phyloP scores from a whole-genome alignment of 2,113 vertebrate species.

The Centrocercus urophasianus region DNA sequence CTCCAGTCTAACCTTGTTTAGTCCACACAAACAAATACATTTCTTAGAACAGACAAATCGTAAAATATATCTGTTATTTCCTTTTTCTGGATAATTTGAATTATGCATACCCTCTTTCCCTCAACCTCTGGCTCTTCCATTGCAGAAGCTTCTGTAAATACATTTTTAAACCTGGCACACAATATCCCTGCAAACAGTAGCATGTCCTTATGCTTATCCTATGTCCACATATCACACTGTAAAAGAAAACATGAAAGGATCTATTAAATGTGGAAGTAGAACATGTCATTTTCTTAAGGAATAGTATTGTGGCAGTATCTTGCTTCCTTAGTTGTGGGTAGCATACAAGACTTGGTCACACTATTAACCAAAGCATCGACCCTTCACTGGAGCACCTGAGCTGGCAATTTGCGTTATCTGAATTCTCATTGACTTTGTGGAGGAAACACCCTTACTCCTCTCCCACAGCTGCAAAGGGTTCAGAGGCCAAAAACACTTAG shows the following conservation, averaged over 20 bases:
- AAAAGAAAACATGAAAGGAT: neutral
- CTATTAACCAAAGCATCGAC: fast-evolving
- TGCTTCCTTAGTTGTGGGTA: neutral
- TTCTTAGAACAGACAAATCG: neutral
- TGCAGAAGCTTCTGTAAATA: neutral
- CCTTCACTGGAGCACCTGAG: neutral
- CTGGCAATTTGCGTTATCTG: neutral
- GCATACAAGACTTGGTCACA: neutral
- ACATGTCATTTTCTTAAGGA: neutral
- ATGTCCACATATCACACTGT: neutral
- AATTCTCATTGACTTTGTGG: neutral
- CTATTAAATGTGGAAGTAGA: neutral
- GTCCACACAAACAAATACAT: neutral
- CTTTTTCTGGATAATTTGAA: neutral
- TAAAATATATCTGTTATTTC: neutral
- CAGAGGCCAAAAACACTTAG: neutral
- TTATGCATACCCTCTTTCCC: neutral
- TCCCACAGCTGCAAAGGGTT: neutral
- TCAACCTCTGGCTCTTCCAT: neutral
- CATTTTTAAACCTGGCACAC: neutral
- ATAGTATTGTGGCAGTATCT: neutral
- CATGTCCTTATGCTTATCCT: neutral
- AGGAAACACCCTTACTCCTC: neutral
- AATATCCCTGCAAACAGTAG: neutral
- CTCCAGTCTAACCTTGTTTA: neutral